Conservation (phyloP, 2,113 vertebrate genomes). For the Solea senegalensis region DNA sequence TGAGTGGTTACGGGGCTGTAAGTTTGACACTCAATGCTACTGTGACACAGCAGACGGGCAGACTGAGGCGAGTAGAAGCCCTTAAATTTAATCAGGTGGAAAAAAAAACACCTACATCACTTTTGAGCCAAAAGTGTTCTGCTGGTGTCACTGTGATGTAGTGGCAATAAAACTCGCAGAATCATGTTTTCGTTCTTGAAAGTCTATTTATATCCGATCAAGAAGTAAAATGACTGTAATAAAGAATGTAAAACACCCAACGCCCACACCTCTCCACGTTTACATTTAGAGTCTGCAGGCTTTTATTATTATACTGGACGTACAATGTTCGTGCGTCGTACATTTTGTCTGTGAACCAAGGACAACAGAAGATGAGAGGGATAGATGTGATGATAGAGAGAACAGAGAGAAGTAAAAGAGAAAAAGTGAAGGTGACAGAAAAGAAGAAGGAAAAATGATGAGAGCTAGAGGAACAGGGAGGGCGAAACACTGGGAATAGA, state of each 20-base stretch:
- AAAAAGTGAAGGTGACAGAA: conserved; percentile 9
- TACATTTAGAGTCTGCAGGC: neutral
- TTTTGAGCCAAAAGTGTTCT: neutral
- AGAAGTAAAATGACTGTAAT: neutral
- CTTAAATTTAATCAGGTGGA: neutral
- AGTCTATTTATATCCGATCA: conserved; percentile 20
- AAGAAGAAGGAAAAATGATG: conserved; percentile 11
- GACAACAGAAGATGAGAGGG: conserved; percentile 4
- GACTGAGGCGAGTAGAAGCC: neutral
- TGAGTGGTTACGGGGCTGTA: neutral
- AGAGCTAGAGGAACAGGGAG: conserved; percentile 17
- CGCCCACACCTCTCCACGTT: neutral
- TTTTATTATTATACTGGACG: neutral
- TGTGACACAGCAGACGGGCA: neutral
- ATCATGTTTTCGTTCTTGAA: conserved; percentile 1
- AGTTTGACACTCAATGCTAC: neutral
- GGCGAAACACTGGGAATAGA: conserved; percentile 30
- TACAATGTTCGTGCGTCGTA: neutral
- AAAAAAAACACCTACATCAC: neutral
- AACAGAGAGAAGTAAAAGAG: neutral
- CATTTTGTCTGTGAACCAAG: conserved; percentile 1
- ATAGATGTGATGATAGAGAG: neutral
- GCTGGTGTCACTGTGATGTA: neutral
- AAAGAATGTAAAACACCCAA: conserved; percentile 11
- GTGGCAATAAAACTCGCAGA: neutral